These are phyloP conservation scores for Cyanistes caeruleus DNA, from an alignment of 2,113 vertebrate genomes.

Conservation along the genomic window DNA sequence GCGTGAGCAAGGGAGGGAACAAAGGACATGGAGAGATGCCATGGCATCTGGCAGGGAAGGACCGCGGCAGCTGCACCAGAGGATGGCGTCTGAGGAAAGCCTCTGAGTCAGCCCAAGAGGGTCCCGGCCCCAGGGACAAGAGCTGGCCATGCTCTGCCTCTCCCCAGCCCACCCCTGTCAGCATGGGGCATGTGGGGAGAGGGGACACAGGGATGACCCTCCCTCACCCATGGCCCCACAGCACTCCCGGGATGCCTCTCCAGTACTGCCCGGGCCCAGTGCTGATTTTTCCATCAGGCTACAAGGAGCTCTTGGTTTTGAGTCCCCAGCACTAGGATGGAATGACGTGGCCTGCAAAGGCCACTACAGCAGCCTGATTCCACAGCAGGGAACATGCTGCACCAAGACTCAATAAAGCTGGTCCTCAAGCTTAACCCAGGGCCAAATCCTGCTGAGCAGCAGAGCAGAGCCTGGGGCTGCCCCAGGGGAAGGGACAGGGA, in stretches of 20 bases:
- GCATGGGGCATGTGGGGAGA: not conserved
- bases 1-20: slow-evolving; percentile 5
- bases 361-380: not conserved
- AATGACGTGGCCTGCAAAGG: fast-evolving
- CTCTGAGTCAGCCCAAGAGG: not conserved
- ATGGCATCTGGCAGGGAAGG: not conserved
- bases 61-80: not conserved
- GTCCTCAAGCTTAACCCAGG: not conserved
- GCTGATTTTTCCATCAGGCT: not conserved
- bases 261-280: not conserved
- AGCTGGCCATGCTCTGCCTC: not conserved
- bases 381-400: not conserved
- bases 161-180: not conserved
- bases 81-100: not conserved
- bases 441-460: not conserved
- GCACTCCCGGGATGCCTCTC: fast-evolving
- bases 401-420: not conserved
- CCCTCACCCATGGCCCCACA: not conserved
- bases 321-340: not conserved
- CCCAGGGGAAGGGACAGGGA: not conserved
- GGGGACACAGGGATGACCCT: not conserved
- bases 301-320: not conserved
- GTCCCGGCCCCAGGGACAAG: fast-evolving
- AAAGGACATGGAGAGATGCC: slow-evolving; percentile 41
- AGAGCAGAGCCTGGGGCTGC: not conserved